phyloP scores from a whole-genome alignment of 2,888 invertebrate species.

The Crepidodera aurea region DNA sequence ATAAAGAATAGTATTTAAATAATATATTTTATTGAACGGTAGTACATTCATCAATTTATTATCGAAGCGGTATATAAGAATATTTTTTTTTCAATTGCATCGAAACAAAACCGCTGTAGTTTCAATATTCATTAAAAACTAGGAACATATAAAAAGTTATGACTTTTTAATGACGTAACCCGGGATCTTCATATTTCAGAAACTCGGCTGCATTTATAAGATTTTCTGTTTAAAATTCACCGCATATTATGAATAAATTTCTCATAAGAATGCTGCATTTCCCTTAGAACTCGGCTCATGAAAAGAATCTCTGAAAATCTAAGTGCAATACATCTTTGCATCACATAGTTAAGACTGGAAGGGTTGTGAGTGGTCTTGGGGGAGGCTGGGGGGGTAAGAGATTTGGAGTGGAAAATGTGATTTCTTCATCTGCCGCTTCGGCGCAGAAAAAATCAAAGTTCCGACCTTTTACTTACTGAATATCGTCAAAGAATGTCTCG shows the following conservation, averaged over 20 bases:
- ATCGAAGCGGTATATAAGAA: no score
- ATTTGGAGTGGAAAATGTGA: conserved; percentile 62
- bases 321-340: conserved; percentile 55
- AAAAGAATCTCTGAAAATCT: conserved; percentile 40
- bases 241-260: conserved; percentile 46
- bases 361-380: conserved; percentile 62
- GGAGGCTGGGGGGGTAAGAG: conserved; percentile 43
- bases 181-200: conserved; percentile 24
- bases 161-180: conserved; percentile 27
- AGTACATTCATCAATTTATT: no score
- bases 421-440: conserved; percentile 60
- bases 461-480: not conserved
- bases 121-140: conserved; percentile 26
- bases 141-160: conserved; percentile 21
- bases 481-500: not conserved
- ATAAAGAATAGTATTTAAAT: no score
- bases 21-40: no score
- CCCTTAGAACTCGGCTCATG: conserved; percentile 37
- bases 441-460: conserved; percentile 46
- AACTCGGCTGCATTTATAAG: conserved; percentile 36
- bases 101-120: no score
- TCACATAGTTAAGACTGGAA: conserved; percentile 59
- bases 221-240: conserved; percentile 42
- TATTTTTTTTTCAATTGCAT: no score
- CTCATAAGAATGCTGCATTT: conserved; percentile 42